Base-by-base conservation (phyloP, 35 echinoderm and acorn worm species). In the Strongylocentrotus purpuratus region DNA sequence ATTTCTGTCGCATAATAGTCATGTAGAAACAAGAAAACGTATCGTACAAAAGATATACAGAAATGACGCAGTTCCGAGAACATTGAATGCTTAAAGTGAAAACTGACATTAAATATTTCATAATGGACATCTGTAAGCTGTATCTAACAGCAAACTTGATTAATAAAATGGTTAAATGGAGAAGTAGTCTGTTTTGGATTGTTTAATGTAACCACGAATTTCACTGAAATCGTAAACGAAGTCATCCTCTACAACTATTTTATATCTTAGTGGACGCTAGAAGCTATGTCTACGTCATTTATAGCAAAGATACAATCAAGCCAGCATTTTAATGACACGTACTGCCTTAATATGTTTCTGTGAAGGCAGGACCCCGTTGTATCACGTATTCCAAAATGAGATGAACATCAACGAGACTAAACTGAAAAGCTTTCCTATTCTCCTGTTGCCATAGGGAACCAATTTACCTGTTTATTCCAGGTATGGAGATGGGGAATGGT, bases 41-140 rank as follows among this genome's bases (percentile, higher is more conserved):
- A 7, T 28, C 25, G 8, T 22, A 5, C 65, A 22, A 55, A 78
- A 78, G 28, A 78, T 78, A 28, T 78, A 78, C 65, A 78, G 65
- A 78, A 78, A 78, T 78, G 65, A 78, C 25, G 65, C 65, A 78
- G 65, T 78, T 78, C 65, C 65, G 20, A 78, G 65, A 78, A 78
- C n/a, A 78, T 0, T 1, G 22, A 1, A 59, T 8, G 65, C 22
- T 78, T 78, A 78, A 78, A 59, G 52, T 12, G 52, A 59, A 41
- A 78, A 78, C 65, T 78, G 22, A 28, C 2, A 78, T 78, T 28
- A 78, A 28, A 28, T 28, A 78, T n/a, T 1, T 8, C 6, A 7
- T 7, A 8, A 78, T 78, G 65, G 22, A 78, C 0, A 28, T 22
- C 25, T 28, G 65, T n/a, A n/a, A n/a, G 28, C 65, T 78, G 22